These are phyloP conservation scores for Harlomillsia oculata DNA, from an alignment of 1,140 invertebrate genomes.

Conservation along the genomic window DNA sequence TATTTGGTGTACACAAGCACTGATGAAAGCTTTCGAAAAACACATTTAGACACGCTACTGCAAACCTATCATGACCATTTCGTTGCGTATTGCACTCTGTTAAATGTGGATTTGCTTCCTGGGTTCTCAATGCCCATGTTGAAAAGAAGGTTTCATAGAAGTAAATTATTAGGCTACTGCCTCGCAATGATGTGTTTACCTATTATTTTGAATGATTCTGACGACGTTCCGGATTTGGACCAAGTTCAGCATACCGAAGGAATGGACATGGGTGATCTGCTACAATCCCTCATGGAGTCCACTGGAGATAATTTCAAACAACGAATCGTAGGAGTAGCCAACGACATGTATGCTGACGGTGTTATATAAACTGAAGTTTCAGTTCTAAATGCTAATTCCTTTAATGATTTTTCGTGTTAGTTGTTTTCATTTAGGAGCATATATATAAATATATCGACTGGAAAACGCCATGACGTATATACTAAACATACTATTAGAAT, in stretches of 20 bases:
- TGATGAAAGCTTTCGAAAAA: not conserved
- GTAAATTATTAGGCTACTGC: constrained; percentile 15
- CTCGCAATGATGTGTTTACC: constrained; percentile 15
- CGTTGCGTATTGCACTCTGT: not conserved
- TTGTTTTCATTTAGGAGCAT: no score
- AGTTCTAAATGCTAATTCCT: no score
- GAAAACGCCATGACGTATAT: no score
- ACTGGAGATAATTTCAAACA: not conserved
- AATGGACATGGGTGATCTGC: not conserved
- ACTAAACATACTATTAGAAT: no score
- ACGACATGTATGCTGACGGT: not conserved
- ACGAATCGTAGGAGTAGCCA: not conserved
- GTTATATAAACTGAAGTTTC: constrained; percentile 6
- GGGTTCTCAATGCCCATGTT: constrained; percentile 14
- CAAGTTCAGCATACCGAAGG: not conserved
- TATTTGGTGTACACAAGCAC: constrained; percentile 29
- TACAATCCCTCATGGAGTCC: not conserved
- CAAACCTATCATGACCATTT: constrained; percentile 18
- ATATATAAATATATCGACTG: no score
- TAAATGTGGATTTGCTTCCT: constrained; percentile 5
- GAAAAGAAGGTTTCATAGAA: constrained; percentile 10
- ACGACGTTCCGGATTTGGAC: constrained; percentile 12
- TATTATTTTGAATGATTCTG: constrained; percentile 13
- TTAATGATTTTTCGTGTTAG: no score
- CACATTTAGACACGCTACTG: constrained; percentile 7